Evolutionary conservation across 2,113 vertebrate species (phyloP), one percentile per base, ranked within the genome.

Genomic region (Psammodynastes pulverulentus): DNA sequence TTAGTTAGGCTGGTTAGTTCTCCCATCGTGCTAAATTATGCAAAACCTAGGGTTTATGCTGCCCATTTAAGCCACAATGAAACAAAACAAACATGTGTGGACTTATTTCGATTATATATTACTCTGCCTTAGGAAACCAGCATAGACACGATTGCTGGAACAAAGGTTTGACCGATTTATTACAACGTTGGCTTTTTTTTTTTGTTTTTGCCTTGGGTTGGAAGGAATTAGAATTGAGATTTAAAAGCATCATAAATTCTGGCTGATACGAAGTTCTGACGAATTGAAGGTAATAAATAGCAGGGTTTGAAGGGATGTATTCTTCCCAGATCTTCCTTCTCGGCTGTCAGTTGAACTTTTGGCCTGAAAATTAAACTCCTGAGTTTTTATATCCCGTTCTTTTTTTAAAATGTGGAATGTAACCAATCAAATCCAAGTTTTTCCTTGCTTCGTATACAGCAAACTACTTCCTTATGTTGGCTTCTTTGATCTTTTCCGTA

Each of bases 321-420:
- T 95, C 91, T 94, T 93, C 92, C 92, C 94, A 95, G 94, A 93
- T 90, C 5, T 1, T 92, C 88, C 72, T 92, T 45, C 94, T 91
- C 89, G 94, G 79, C 89, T 39, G 5, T 12, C 91, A 52, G 45
- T 89, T 94, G 89, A 91, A 5, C 91, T 94, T 49, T 48, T 96
- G 93, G 93, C 93, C 84, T 93, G 26, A 39, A 79, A 19, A 93
- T 95, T 95, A 95, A 93, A 94, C 86, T 96, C 87, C 52, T 89
- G 90, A 93, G 86, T 91, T 34, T 54, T 95, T 91, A 90, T 93
- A 90, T 93, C 89, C 93, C 58, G 48, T 93, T 23, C 86, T 12
- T 79, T 52, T 94, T 95, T 53, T 91, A 23, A 67, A 94, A 92
- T 93, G 92, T 93, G 15, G 84, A 84, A 85, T 2, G 15, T 58